Conservation (phyloP, 2,888 invertebrate genomes). For the Chalcosyrphus nemorum region DNA sequence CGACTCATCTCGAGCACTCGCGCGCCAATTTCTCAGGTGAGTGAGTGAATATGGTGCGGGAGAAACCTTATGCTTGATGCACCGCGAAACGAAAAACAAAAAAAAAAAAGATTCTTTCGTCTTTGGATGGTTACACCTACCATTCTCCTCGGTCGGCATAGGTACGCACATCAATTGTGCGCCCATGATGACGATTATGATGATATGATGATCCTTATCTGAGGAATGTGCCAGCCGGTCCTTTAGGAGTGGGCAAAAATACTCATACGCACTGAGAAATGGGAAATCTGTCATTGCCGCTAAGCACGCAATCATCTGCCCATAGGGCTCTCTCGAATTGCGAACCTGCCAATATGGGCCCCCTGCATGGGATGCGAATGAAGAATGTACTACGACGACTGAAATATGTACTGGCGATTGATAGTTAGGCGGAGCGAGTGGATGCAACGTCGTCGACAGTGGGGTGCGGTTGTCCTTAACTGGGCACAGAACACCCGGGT, state of each 20-base stretch:
- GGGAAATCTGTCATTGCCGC: conserved; percentile 74
- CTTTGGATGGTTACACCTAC: conserved; percentile 45
- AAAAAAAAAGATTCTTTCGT: too few species aligned
- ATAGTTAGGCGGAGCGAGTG: not conserved
- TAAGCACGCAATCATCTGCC: conserved; percentile 71
- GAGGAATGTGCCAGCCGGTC: conserved; percentile 6
- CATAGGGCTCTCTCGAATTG: conserved; percentile 6
- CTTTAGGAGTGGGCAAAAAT: conserved; percentile 48
- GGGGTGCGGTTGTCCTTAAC: conserved; percentile 49
- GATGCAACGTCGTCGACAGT: conserved; percentile 7
- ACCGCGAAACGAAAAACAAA: too few species aligned
- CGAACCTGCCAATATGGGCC: conserved; percentile 26
- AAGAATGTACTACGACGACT: conserved; percentile 44
- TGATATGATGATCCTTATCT: conserved; percentile 53
- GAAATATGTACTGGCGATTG: not conserved
- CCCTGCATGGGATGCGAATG: conserved; percentile 46
- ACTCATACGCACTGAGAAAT: conserved; percentile 71
- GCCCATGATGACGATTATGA: conserved; percentile 22
- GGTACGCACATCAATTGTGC: conserved; percentile 26
- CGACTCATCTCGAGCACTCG: conserved; percentile 41
- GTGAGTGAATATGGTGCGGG: conserved; percentile 23
- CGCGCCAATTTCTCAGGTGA: conserved; percentile 45
- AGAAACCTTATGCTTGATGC: conserved; percentile 45
- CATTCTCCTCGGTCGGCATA: not conserved
- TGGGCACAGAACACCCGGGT: conserved; percentile 57